A percentile compares a stretch with the other conserved stretches of the same genome.
Conservation (phyloP, 2,113 vertebrate species). For the Mirounga angustirostris region DNA sequence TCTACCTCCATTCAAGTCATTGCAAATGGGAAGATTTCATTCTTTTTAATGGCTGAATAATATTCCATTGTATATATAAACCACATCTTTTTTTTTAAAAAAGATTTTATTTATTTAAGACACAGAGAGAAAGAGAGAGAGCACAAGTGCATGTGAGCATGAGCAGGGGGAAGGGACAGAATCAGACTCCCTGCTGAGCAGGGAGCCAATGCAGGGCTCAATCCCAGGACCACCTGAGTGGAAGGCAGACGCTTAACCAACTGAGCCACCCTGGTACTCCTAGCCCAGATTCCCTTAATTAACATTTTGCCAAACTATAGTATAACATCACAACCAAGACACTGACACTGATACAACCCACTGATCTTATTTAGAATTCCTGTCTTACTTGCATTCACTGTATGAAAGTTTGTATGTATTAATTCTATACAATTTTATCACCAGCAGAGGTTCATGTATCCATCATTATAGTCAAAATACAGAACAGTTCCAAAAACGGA, state of each 20-base stretch:
- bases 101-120: neutral
- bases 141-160: neutral
- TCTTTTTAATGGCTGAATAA: no score
- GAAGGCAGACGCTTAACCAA: neutral
- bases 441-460: neutral
- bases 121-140: neutral
- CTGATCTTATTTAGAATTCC: neutral
- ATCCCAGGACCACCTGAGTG: neutral
- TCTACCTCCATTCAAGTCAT: no score
- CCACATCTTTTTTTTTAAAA: no score
- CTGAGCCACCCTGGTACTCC: neutral
- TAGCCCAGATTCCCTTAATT: neutral
- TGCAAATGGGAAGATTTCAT: no score
- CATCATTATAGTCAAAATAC: neutral
- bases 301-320: conserved; percentile 2
- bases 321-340: neutral
- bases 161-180: neutral
- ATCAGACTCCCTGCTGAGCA: neutral
- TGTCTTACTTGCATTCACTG: neutral
- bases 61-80: no score
- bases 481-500: neutral
- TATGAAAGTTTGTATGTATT: neutral
- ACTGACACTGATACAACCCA: neutral
- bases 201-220: neutral
- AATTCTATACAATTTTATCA: conserved; percentile 1